Base-by-base conservation (phyloP, 2,797 vertebrate genomes). In the Tadarida brasiliensis region DNA sequence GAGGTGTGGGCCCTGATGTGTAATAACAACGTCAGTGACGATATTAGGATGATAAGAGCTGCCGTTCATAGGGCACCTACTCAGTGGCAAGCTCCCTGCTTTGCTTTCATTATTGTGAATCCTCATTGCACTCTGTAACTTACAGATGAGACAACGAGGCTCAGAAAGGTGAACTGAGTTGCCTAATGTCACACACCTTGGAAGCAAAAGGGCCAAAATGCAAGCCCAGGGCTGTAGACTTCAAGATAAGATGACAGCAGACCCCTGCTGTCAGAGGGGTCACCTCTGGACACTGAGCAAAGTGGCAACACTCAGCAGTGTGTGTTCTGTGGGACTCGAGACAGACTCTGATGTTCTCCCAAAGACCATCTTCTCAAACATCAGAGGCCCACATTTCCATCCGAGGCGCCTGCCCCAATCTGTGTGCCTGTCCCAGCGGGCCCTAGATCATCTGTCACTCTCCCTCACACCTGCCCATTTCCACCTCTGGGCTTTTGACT, bases 401-500 rank as follows among this genome's bases (percentile, higher is more conserved):
- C 44, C 1, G 0, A 0, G 17, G 3, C 7, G 8, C 24, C 24
- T 59, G 44, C 9, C 68, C 33, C 39, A 20, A 26, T 11, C 39
- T 8, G 14, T 9, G 9, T 26, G 12, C 71, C 33, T 74, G 76
- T 47, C 22, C n/a, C 51, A 1, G 24, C 0, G 19, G 56, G 78
- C 22, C 33, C 11, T 11, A 2, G 9, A 3, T 49, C 0, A 0
- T 22, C 54, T 3, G 0, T 59, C n/a, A 7, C 15, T 1, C 26
- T 47, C n/a, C 11, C 0, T 49, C 76, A 26, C 5, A 2, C 78
- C 56, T 44, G 19, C 11, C 6, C 59, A 2, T 26, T 22, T 24
- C 83, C n/a, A 47, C 33, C 51, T 39, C 17, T 19, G 24, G 57
- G 70, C 65, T 83, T 63, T 39, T 24, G 24, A 33, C 5, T 9